Evolutionary conservation across 2,113 vertebrate species (phyloP).

Genomic region (Empidonax traillii): DNA sequence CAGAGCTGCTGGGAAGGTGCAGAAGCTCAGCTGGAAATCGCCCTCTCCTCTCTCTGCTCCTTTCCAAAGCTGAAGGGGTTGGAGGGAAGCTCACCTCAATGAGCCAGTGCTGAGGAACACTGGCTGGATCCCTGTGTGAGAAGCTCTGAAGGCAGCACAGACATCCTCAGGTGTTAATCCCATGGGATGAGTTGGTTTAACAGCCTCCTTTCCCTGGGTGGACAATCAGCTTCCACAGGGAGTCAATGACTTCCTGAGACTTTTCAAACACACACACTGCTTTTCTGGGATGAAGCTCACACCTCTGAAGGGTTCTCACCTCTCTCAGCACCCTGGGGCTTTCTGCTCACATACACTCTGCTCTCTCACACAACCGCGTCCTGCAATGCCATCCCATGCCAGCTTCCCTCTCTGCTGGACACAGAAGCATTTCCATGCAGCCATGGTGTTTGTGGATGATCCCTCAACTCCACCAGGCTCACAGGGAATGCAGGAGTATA

Average conservation of each 20-base stretch:
- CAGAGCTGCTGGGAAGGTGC: background rate
- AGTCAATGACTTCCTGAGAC: background rate
- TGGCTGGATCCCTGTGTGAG: background rate
- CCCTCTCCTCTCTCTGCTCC: background rate
- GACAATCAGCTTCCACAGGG: background rate
- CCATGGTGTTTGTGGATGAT: background rate
- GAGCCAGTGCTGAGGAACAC: background rate
- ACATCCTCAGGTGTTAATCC: background rate
- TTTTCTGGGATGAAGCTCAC: background rate
- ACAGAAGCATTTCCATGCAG: background rate
- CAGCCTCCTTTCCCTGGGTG: background rate
- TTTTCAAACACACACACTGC: background rate
- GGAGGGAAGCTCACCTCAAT: background rate
- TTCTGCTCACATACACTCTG: background rate
- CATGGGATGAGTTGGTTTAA: background rate
- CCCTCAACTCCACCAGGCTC: background rate
- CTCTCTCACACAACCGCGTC: accelerated
- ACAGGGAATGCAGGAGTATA: background rate
- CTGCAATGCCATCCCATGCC: background rate
- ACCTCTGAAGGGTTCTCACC: background rate
- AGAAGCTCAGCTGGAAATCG: background rate
- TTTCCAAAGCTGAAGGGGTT: background rate
- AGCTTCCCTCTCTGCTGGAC: background rate
- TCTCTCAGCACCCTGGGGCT: background rate
- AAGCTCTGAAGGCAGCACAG: background rate